Percentiles rank a stretch among this genome's conserved stretches.
These are phyloP conservation scores for Gambelia wislizenii DNA, from an alignment of 2,797 vertebrate genomes.

Conservation along the genomic window DNA sequence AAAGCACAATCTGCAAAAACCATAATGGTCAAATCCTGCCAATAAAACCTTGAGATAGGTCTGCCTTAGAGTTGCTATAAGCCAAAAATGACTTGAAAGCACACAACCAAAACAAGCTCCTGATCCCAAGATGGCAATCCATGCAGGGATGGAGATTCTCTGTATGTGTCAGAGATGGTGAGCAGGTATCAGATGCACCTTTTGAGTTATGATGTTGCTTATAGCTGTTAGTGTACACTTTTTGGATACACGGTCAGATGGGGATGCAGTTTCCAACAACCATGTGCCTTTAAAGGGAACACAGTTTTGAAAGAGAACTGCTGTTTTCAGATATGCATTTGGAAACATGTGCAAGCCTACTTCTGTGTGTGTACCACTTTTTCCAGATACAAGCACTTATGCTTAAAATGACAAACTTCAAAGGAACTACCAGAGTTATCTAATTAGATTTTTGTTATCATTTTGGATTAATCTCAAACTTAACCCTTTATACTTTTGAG, in stretches of 20 bases:
- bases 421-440: background rate
- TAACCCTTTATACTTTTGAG: background rate
- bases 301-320: background rate
- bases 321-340: background rate
- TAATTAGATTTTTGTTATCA: constrained; percentile 13
- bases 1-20: too few species aligned
- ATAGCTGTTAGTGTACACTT: background rate
- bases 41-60: too few species aligned
- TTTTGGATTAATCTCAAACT: background rate
- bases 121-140: background rate
- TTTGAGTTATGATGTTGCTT: background rate
- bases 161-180: background rate
- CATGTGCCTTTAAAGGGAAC: background rate
- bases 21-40: too few species aligned
- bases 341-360: background rate
- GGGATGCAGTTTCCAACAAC: background rate
- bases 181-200: background rate
- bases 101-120: background rate
- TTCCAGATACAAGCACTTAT: background rate
- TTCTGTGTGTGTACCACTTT: background rate
- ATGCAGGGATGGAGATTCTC: background rate
- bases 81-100: too few species aligned
- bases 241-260: background rate
- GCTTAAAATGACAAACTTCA: background rate
- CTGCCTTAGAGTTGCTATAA: too few species aligned